Evolutionary conservation across 1,140 invertebrate genomes (phyloP).

Genomic region (Leucophenga varia): DNA sequence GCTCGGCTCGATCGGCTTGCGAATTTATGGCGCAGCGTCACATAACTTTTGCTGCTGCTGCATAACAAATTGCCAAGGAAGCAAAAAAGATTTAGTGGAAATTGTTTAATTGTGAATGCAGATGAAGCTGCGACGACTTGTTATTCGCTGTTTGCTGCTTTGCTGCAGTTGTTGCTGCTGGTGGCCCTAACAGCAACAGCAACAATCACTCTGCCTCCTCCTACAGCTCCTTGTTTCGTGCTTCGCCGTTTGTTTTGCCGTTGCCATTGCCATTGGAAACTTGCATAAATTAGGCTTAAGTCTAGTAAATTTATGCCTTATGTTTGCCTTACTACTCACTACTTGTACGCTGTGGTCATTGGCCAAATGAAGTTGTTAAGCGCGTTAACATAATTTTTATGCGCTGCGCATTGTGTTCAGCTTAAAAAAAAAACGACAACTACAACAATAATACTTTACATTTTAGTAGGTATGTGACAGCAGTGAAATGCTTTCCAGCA

Average conservation of each 20-base stretch:
- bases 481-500: too few relatives aligned
- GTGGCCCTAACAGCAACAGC: not conserved
- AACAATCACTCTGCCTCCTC: not conserved
- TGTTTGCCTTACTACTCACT: too few relatives aligned
- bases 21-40: conserved; percentile 55
- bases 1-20: conserved; percentile 11
- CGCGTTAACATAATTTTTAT: conserved; percentile 44
- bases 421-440: not conserved
- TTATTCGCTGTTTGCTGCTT: conserved; percentile 19
- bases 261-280: too few relatives aligned
- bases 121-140: conserved; percentile 32
- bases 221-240: not conserved
- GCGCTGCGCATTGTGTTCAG: not conserved
- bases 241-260: not conserved
- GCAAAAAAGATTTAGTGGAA: conserved; percentile 56
- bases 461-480: too few relatives aligned
- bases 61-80: conserved; percentile 57
- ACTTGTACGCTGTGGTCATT: conserved; percentile 3
- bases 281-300: conserved; percentile 56
- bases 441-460: too few relatives aligned
- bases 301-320: conserved; percentile 56
- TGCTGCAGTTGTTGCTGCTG: not conserved
- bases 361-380: conserved; percentile 55
- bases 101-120: conserved; percentile 56
- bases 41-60: conserved; percentile 55